Conservation (phyloP, 2,797 vertebrate genomes). For the Distichodus sexfasciatus region DNA sequence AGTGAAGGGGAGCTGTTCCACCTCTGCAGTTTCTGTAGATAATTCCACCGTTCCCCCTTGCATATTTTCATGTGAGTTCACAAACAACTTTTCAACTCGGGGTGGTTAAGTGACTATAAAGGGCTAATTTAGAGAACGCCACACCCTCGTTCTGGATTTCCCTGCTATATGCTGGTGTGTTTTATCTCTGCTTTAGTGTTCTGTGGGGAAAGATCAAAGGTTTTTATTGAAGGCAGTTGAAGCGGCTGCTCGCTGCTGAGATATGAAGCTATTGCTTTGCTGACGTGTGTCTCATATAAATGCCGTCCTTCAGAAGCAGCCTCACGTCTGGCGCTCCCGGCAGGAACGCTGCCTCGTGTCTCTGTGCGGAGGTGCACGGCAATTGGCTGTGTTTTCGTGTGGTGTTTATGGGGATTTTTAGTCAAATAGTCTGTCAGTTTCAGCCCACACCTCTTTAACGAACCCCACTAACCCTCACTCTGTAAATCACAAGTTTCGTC, state of each 20-base stretch:
- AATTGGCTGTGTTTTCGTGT: too few species aligned
- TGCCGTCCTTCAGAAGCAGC: slow-evolving; percentile 20
- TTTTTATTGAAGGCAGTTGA: slow-evolving; percentile 24
- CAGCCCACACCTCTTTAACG: too few species aligned
- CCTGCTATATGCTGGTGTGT: neutral
- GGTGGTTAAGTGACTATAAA: neutral
- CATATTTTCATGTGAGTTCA: too few species aligned
- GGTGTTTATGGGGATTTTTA: too few species aligned
- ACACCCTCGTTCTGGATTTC: neutral
- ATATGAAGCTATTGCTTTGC: slow-evolving; percentile 29
- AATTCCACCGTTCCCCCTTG: too few species aligned
- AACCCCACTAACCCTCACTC: too few species aligned
- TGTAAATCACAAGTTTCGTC: too few species aligned
- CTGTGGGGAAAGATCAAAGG: slow-evolving; percentile 20
- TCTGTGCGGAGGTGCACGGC: too few species aligned
- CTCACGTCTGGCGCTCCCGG: slow-evolving; percentile 5
- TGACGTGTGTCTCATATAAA: slow-evolving; percentile 25
- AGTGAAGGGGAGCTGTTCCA: too few species aligned
- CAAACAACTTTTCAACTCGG: neutral
- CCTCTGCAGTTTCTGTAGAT: too few species aligned
- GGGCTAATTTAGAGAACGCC: neutral
- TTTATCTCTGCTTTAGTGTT: slow-evolving; percentile 11
- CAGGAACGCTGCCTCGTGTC: neutral
- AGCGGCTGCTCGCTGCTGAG: slow-evolving; percentile 1
- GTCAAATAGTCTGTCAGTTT: too few species aligned